Evolutionary conservation across 2,113 vertebrate species (phyloP).

Genomic region (Mesembrinibis cayennensis): DNA sequence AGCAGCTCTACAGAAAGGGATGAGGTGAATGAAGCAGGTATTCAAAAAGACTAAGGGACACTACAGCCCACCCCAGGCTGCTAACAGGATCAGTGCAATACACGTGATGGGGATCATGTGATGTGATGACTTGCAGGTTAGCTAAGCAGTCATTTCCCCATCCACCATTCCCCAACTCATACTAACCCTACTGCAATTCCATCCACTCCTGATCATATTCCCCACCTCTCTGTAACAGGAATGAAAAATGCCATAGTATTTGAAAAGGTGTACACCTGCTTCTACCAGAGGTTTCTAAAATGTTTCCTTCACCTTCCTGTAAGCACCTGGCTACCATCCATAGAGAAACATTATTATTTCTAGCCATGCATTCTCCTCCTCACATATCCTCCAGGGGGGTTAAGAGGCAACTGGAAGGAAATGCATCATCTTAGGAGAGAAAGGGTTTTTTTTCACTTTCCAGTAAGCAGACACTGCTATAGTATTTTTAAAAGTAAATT

Average conservation of each 20-base stretch:
- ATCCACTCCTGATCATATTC: not conserved
- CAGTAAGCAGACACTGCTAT: not conserved
- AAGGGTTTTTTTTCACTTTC: not conserved
- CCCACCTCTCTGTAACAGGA: not conserved
- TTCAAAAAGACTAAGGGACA: not conserved
- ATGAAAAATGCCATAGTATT: not conserved
- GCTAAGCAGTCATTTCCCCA: not conserved
- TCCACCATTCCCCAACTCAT: not conserved
- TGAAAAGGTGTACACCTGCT: not conserved
- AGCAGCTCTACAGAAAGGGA: not conserved
- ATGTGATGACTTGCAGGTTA: rapidly evolving
- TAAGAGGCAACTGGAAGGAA: not conserved
- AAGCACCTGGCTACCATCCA: not conserved
- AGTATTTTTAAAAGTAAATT: not conserved
- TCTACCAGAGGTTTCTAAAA: not conserved
- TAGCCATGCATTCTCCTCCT: not conserved
- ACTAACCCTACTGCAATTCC: not conserved
- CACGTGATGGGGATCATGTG: rapidly evolving
- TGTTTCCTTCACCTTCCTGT: not conserved
- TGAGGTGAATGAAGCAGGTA: not conserved
- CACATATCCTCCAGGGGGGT: rapidly evolving
- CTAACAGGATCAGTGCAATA: not conserved
- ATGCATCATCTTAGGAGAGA: not conserved
- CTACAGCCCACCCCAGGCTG: not conserved
- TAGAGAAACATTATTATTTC: not conserved